A percentile compares a stretch with the other conserved stretches of the same genome.
These are phyloP conservation scores for Listronotus oregonensis DNA, from an alignment of 1,140 invertebrate genomes.

Conservation along the genomic window DNA sequence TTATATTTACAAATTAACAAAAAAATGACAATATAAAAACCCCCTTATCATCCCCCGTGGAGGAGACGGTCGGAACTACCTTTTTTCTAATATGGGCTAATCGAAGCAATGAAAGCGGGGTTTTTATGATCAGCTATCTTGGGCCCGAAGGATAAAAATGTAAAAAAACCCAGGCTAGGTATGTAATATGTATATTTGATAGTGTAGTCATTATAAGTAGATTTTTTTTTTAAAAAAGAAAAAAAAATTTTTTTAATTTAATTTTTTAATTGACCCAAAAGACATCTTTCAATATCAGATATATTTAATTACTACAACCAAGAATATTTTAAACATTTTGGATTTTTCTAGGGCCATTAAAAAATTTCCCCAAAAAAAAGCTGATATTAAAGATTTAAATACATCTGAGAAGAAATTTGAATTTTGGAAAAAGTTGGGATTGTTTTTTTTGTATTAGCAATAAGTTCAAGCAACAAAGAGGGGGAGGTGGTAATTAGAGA, in stretches of 20 bases:
- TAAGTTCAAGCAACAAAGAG: constrained; percentile 40
- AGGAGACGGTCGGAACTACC: constrained; percentile 48
- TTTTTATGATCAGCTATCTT: constrained; percentile 46
- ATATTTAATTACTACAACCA: no score
- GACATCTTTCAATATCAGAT: no score
- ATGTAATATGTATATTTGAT: background rate
- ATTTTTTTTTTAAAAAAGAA: no score
- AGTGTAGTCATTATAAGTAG: no score
- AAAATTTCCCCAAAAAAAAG: constrained; percentile 18
- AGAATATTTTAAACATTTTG: no score
- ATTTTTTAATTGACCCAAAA: no score
- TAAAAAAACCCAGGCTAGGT: constrained; percentile 28
- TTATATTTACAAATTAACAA: constrained; percentile 47
- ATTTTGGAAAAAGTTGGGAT: constrained; percentile 46
- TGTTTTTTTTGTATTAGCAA: constrained; percentile 49
- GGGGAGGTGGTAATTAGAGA: constrained; percentile 11
- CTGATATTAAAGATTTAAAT: constrained; percentile 38
- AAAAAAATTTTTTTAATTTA: no score
- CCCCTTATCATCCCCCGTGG: constrained; percentile 40
- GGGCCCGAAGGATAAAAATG: constrained; percentile 38
- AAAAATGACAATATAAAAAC: constrained; percentile 43
- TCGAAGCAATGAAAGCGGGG: constrained; percentile 36
- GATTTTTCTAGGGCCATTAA: constrained; percentile 11
- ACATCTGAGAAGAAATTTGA: constrained; percentile 48
- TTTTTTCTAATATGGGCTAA: constrained; percentile 48